phyloP scores from a whole-genome alignment of 1,140 invertebrate species.

The Gonatopus flavifemur region DNA sequence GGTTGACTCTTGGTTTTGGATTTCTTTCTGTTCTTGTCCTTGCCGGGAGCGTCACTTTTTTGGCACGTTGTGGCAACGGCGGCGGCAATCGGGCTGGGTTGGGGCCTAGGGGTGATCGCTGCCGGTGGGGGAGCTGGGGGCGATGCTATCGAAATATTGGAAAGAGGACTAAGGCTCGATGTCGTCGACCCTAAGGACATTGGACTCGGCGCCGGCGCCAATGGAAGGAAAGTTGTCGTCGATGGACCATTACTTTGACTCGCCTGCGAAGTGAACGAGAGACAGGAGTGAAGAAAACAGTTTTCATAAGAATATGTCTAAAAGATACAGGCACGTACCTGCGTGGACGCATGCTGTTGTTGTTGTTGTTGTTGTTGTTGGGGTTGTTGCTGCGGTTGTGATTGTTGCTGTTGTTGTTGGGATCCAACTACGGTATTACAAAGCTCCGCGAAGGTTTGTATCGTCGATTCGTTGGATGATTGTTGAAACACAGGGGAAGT shows the following conservation, averaged over 20 bases:
- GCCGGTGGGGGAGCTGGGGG: conserved; percentile 59
- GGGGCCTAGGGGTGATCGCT: conserved; percentile 60
- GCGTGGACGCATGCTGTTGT: conserved; percentile 43
- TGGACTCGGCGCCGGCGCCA: conserved; percentile 63
- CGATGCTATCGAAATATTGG: conserved; percentile 64
- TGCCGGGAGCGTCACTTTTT: conserved; percentile 70
- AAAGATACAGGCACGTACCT: no score
- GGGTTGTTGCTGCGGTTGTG: conserved; percentile 22
- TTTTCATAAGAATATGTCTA: no score
- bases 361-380: conserved; percentile 23
- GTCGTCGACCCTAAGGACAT: conserved; percentile 66
- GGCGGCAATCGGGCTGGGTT: conserved; percentile 55
- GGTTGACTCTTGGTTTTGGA: conserved; percentile 85
- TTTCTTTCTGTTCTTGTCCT: conserved; percentile 86
- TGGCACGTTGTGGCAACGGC: conserved; percentile 43
- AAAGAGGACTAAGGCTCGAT: conserved; percentile 72
- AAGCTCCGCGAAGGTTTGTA: conserved; percentile 64
- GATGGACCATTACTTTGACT: conserved; percentile 47
- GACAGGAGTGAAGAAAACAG: no score
- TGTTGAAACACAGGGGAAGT: conserved; percentile 58
- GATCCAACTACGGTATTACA: conserved; percentile 63
- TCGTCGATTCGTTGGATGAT: conserved; percentile 41
- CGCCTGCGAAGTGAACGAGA: conserved; percentile 46
- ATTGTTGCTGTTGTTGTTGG: conserved; percentile 40
- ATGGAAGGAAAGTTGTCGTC: conserved; percentile 54